Evolutionary conservation across 2,888 invertebrate species (phyloP), one percentile per base, ranked within the genome.

Genomic region (Metellina segmentata): DNA sequence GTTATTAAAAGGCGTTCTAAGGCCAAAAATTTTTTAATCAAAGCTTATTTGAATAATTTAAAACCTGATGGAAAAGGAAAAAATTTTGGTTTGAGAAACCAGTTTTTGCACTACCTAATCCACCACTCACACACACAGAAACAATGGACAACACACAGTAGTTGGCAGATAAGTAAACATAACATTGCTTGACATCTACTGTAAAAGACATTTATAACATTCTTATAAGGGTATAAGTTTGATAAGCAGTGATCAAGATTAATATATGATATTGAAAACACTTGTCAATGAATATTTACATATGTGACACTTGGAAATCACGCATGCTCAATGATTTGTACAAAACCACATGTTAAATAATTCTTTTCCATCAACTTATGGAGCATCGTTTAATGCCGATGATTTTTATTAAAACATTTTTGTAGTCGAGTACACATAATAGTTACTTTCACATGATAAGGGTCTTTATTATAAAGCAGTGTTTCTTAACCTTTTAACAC

Each of bases 241-340:
- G 13, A 61, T 61, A 61, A 61, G 11, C 61, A 61, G 16, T 61
- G 11, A 61, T 16, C 61, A 61, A 61, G 61, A 61, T 61, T 8
- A 61, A 11, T 61, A 61, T 61, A 61, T 61, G 61, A 61, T 61
- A 61, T 61, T 11, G 61, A 19, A 78, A 52, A 78, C n/a, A 78
- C n/a, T 34, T 52, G 7, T 20, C 19, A 52, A 78, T 78, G 78
- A 52, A n/a, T 78, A 78, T 78, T 78, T 78, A 78, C 78, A 78
- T 5, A 78, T 78, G 78, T 20, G n/a, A 52, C 78, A 75, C 48
- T 75, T 72, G 34, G 9, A 16, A 75, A 19, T 78, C 11, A 61
- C 13, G 11, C 61, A 61, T 61, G 11, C 16, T 61, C 9, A 11
- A 9, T 61, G 61, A 61, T 61, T 16, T 61, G 61, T 61, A 61